phyloP scores from a whole-genome alignment of 2,797 vertebrate genomes.

The Nannoperca australis region DNA sequence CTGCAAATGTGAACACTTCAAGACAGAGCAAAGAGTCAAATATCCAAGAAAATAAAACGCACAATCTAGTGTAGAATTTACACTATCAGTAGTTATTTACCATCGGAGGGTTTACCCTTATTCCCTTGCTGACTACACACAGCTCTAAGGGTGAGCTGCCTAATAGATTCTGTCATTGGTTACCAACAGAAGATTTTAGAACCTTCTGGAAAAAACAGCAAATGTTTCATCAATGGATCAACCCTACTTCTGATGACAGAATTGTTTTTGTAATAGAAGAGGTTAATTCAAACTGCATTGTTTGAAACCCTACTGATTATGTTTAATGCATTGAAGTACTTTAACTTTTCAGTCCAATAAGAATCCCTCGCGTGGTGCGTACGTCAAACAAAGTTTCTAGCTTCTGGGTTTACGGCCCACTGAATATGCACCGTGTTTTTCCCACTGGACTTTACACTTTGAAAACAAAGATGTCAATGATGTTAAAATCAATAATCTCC shows the following conservation, averaged over 20 bases:
- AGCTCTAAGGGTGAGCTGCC: neutral
- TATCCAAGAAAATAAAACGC: neutral
- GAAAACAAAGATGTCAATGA: no score
- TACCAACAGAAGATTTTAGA: neutral
- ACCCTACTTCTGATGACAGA: neutral
- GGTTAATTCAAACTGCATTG: neutral
- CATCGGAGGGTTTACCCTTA: neutral
- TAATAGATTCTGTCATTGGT: neutral
- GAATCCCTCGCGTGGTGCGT: no score
- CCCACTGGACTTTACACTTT: no score
- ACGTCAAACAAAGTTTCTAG: no score
- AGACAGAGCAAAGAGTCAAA: neutral
- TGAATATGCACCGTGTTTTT: no score
- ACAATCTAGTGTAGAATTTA: neutral
- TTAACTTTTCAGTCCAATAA: no score
- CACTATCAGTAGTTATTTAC: neutral
- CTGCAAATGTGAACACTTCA: conserved; percentile 5
- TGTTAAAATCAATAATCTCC: no score
- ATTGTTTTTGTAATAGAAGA: neutral
- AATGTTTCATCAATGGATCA: neutral
- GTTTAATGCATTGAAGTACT: neutral
- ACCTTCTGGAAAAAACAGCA: neutral
- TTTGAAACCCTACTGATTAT: neutral
- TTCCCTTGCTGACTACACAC: neutral
- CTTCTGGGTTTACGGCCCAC: no score